Conservation (phyloP, 2,797 vertebrate genomes). For the Hirundo rustica region DNA sequence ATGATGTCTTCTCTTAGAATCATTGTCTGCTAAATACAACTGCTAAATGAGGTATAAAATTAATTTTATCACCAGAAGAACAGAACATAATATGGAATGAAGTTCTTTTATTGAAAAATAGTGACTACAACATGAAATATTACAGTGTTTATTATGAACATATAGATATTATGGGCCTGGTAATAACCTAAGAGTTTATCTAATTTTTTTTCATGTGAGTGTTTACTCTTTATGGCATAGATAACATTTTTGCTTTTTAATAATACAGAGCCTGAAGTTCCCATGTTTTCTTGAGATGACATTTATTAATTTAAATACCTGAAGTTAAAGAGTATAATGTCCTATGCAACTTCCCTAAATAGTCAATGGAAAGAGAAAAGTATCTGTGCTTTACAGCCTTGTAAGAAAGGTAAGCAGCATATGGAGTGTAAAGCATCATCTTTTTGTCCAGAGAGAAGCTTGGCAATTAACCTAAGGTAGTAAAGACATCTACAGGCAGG, state of each 20-base stretch:
- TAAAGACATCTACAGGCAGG: neutral
- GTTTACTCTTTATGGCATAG: neutral
- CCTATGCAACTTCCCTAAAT: neutral
- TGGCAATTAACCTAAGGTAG: neutral
- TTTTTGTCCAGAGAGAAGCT: neutral
- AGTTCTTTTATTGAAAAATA: neutral
- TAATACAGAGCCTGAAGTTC: neutral
- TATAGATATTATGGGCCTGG: neutral
- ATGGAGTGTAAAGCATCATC: neutral
- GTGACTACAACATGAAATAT: neutral
- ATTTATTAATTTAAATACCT: neutral
- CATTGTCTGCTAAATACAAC: neutral
- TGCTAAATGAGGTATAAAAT: constrained; percentile 3
- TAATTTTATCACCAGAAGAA: neutral
- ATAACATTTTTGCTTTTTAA: neutral
- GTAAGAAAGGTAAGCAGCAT: neutral
- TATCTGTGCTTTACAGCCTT: neutral
- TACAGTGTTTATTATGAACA: neutral
- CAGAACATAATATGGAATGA: neutral
- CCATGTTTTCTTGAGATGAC: neutral
- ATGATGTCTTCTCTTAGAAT: neutral
- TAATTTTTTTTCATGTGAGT: neutral
- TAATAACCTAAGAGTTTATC: neutral
- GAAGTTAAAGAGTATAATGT: neutral
- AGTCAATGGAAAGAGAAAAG: neutral